phyloP scores from a whole-genome alignment of 2,113 vertebrate species.

The Zapus hudsonius region DNA sequence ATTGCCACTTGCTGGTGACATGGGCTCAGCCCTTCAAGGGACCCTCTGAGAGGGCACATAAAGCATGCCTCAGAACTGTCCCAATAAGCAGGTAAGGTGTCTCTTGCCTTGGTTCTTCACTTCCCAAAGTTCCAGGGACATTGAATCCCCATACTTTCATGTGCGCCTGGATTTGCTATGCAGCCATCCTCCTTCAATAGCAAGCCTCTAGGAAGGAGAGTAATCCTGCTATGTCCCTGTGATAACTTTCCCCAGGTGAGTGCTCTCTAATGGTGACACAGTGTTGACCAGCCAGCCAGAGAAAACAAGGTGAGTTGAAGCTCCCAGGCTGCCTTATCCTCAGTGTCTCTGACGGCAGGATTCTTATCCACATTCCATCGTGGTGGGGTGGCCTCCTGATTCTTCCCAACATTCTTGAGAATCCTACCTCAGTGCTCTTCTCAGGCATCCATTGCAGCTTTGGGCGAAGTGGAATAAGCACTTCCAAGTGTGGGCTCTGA shows the following conservation, averaged over 20 bases:
- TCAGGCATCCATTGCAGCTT: background rate
- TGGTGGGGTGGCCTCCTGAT: background rate
- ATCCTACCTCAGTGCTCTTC: background rate
- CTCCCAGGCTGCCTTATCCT: background rate
- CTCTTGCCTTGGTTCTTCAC: background rate
- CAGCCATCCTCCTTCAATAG: background rate
- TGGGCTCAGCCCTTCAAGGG: background rate
- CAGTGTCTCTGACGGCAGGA: background rate
- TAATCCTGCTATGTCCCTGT: background rate
- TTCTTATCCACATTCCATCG: background rate
- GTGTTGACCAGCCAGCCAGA: background rate
- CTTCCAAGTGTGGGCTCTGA: background rate
- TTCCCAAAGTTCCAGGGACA: no score
- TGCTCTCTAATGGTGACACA: background rate
- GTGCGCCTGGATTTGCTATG: background rate
- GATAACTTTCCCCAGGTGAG: background rate
- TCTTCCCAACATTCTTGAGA: background rate
- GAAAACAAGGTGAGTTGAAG: background rate
- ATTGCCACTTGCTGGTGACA: background rate
- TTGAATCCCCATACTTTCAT: background rate
- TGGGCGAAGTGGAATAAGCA: background rate
- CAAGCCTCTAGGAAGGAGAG: background rate
- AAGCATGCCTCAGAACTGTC: background rate
- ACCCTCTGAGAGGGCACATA: background rate
- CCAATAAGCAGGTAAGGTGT: background rate